Percentiles rank a stretch among this genome's conserved stretches.
phyloP scores from a whole-genome alignment of 2,797 vertebrate genomes.

The Eleutherodactylus coqui region DNA sequence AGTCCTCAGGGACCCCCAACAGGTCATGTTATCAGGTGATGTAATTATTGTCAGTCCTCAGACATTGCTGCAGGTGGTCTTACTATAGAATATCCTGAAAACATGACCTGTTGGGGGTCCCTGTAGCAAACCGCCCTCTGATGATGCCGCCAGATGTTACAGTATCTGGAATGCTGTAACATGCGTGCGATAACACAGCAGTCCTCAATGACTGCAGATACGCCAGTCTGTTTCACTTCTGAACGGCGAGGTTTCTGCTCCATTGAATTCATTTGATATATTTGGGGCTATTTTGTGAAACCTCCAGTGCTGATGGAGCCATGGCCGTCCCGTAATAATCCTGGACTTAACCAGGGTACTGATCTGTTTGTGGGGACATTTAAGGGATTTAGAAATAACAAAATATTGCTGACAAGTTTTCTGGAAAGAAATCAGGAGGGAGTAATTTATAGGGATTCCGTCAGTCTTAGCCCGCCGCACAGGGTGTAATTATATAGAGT shows the following conservation, averaged over 20 bases:
- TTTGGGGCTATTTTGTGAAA: no score
- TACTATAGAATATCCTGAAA: no score
- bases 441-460: neutral
- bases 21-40: no score
- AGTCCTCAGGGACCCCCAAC: no score
- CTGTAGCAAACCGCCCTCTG: no score
- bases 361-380: slow-evolving; percentile 6
- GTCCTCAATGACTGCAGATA: neutral
- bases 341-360: slow-evolving; percentile 38
- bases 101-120: no score
- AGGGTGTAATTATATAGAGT: neutral
- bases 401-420: slow-evolving; percentile 17
- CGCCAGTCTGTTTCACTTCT: neutral
- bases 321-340: slow-evolving; percentile 22
- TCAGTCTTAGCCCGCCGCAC: neutral
- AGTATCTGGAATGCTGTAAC: neutral
- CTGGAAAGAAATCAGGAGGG: slow-evolving; percentile 4
- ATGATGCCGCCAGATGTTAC: no score
- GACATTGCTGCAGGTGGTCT: no score
- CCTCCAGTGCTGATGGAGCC: neutral
- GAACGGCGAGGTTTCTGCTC: neutral
- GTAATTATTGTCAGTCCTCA: no score
- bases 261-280: neutral
- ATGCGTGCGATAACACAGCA: neutral
- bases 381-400: slow-evolving; percentile 41